Evolutionary conservation across 1,140 invertebrate species (phyloP).

Genomic region (Zaprionus taronus): DNA sequence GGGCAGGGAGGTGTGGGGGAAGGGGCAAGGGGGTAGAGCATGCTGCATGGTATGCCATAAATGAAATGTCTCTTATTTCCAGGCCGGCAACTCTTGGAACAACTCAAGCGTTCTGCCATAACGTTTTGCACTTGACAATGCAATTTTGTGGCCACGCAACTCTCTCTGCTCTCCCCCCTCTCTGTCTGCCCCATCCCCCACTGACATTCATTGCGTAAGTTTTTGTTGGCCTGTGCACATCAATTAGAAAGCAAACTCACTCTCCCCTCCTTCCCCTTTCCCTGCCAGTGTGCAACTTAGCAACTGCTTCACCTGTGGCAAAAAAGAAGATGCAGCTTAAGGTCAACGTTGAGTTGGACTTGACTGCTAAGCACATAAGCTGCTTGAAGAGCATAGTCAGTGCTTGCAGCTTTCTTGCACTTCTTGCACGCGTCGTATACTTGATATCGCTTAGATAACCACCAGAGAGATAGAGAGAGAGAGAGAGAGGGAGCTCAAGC

Average conservation of each 20-base stretch:
- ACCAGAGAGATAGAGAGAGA: background rate
- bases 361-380: slow-evolving; percentile 7
- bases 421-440: background rate
- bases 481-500: background rate
- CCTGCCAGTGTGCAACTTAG: background rate
- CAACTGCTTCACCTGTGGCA: background rate
- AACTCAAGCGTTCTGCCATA: background rate
- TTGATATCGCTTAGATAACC: slow-evolving; percentile 1
- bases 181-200: too few relatives aligned
- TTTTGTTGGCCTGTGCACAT: slow-evolving; percentile 27
- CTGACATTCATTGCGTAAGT: slow-evolving; percentile 64
- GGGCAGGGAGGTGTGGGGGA: background rate
- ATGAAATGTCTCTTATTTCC: slow-evolving; percentile 36
- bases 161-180: too few relatives aligned
- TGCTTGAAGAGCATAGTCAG: background rate
- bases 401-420: background rate
- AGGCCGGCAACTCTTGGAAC: background rate
- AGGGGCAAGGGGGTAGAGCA: background rate
- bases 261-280: background rate
- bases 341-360: slow-evolving; percentile 1
- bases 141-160: slow-evolving; percentile 41
- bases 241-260: slow-evolving; percentile 25
- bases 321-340: too few relatives aligned
- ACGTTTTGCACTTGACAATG: slow-evolving; percentile 61
- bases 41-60: slow-evolving; percentile 17